Percentiles rank a stretch among this genome's conserved stretches.
Conservation (phyloP, 2,113 vertebrate genomes). For the Malurus melanocephalus region DNA sequence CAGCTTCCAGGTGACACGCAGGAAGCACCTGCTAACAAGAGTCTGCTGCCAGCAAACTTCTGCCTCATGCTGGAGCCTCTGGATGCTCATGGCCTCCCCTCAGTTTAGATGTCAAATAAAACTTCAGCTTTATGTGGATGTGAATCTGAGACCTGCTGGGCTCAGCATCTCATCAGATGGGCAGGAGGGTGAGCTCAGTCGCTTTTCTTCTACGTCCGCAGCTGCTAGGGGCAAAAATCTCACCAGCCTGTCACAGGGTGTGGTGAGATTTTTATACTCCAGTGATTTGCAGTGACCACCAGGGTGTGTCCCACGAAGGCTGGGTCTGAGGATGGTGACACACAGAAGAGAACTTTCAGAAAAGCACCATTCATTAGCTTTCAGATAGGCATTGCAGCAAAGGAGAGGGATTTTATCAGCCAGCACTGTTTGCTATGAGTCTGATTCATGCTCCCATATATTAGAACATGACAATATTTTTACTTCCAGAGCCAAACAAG, state of each 20-base stretch:
- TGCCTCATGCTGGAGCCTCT: neutral
- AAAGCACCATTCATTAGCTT: neutral
- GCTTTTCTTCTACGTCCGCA: neutral
- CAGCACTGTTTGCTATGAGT: neutral
- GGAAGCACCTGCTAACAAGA: neutral
- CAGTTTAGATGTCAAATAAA: neutral
- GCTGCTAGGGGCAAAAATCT: neutral
- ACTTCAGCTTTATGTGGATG: neutral
- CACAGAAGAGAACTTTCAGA: neutral
- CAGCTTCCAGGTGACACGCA: neutral
- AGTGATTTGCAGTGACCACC: neutral
- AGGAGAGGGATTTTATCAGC: neutral
- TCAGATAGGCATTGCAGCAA: neutral
- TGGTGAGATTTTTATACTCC: neutral
- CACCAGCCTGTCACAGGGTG: accelerated
- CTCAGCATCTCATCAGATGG: neutral
- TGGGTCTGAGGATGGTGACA: accelerated
- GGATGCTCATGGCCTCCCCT: neutral
- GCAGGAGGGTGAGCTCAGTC: neutral
- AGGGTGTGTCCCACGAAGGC: neutral
- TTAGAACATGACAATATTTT: neutral
- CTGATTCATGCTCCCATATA: neutral
- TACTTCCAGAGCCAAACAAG: neutral
- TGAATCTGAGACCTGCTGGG: neutral
- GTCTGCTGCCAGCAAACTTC: neutral